Evolutionary conservation across 2,888 invertebrate genomes (phyloP).

Genomic region (Drosophila nr. perissopoda): DNA sequence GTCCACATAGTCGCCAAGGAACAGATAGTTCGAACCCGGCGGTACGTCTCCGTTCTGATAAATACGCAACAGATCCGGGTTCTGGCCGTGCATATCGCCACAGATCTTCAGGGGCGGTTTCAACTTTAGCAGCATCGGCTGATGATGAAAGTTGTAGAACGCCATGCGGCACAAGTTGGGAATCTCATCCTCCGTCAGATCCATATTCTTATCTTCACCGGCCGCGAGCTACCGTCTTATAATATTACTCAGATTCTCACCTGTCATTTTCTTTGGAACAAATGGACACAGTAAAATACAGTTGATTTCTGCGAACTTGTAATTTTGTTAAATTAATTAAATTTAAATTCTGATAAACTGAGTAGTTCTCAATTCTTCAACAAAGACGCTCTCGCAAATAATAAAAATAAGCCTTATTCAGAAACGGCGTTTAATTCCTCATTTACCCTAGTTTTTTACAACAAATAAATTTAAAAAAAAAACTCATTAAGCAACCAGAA

Average conservation of each 20-base stretch:
- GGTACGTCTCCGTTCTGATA: slow-evolving; percentile 99
- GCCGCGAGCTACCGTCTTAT: slow-evolving; percentile 95
- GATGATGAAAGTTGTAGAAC: slow-evolving; percentile 98
- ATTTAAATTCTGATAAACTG: too few species aligned
- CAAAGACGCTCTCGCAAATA: too few species aligned
- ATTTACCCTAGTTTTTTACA: too few species aligned
- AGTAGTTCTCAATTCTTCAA: too few species aligned
- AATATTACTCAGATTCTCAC: slow-evolving; percentile 94
- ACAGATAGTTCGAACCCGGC: slow-evolving; percentile 98
- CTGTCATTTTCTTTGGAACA: slow-evolving; percentile 19
- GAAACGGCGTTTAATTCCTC: too few species aligned
- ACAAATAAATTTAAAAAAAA: too few species aligned
- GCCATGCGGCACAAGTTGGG: slow-evolving; percentile 98
- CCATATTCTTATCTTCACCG: slow-evolving; percentile 99
- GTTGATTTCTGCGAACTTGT: background rate
- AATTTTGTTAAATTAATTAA: too few species aligned
- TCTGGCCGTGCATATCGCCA: slow-evolving; percentile 99
- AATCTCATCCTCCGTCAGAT: slow-evolving; percentile 98
- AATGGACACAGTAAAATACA: background rate
- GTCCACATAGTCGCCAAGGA: slow-evolving; percentile 98
- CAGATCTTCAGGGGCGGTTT: slow-evolving; percentile 99
- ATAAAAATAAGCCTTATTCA: too few species aligned
- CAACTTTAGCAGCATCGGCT: slow-evolving; percentile 97
- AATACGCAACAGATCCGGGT: slow-evolving; percentile 96
- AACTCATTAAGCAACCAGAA: too few species aligned